phyloP scores from a whole-genome alignment of 2,888 invertebrate genomes.

The Caenorhabditis sulstoni region DNA sequence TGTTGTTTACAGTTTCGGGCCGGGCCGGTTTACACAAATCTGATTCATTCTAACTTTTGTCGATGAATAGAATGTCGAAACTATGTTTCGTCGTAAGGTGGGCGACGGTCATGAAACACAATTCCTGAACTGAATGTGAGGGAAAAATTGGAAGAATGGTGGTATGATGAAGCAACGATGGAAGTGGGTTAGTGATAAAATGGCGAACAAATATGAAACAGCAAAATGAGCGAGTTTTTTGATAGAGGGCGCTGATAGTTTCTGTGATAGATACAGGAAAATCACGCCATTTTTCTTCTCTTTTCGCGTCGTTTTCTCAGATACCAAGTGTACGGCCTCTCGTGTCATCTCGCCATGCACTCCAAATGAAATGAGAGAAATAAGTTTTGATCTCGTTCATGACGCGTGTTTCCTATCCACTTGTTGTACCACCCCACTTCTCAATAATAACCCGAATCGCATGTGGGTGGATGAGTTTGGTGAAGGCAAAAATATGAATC shows the following conservation, averaged over 20 bases:
- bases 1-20: constrained; percentile 21
- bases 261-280: constrained; percentile 32
- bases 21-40: constrained; percentile 37
- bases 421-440: background rate
- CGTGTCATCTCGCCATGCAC: background rate
- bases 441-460: constrained; percentile 13
- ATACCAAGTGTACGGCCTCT: constrained; percentile 27
- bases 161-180: constrained; percentile 21
- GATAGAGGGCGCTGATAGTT: constrained; percentile 13
- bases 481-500: constrained; percentile 10
- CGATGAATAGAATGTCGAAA: background rate
- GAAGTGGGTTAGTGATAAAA: constrained; percentile 28
- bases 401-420: background rate
- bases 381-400: constrained; percentile 22
- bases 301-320: constrained; percentile 5
- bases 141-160: constrained; percentile 9
- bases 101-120: too few relatives aligned
- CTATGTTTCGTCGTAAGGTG: background rate
- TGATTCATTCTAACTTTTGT: too few relatives aligned
- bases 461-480: constrained; percentile 16
- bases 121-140: background rate
- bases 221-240: constrained; percentile 21
- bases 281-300: constrained; percentile 42
- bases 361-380: background rate
- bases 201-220: constrained; percentile 34